These are phyloP conservation scores for Eulemur albifrons DNA, from an alignment of 2,797 vertebrate genomes.

Conservation along the genomic window DNA sequence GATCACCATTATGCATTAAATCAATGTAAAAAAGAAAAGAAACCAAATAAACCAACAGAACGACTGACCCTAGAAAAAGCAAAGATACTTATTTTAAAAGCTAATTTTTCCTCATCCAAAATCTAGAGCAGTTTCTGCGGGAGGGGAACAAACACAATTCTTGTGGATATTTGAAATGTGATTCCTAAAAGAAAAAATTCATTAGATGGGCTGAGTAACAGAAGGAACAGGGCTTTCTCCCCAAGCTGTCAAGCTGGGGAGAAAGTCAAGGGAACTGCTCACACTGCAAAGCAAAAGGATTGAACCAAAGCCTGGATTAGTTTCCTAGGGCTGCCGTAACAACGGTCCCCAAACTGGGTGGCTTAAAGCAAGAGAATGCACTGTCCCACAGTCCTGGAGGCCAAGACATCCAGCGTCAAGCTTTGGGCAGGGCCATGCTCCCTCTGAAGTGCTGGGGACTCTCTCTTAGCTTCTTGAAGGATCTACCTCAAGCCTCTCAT, in stretches of 20 bases:
- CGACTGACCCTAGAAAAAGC: not conserved
- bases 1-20: not conserved
- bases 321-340: not conserved
- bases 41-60: not conserved
- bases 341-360: not conserved
- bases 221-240: no score
- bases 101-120: not conserved
- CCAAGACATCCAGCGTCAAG: not conserved
- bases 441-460: not conserved
- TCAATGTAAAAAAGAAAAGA: not conserved
- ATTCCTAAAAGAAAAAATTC: not conserved
- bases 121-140: not conserved
- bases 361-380: not conserved
- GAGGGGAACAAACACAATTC: not conserved
- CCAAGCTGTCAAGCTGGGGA: not conserved
- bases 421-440: rapidly evolving
- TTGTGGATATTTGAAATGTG: not conserved
- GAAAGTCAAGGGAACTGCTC: not conserved
- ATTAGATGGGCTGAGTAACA: not conserved
- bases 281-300: not conserved
- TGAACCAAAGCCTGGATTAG: not conserved
- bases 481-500: not conserved
- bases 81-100: not conserved
- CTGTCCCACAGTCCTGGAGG: no score
- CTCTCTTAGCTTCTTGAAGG: no score